These are phyloP conservation scores for Zootoca vivipara DNA, from an alignment of 2,113 vertebrate genomes.

Conservation along the genomic window DNA sequence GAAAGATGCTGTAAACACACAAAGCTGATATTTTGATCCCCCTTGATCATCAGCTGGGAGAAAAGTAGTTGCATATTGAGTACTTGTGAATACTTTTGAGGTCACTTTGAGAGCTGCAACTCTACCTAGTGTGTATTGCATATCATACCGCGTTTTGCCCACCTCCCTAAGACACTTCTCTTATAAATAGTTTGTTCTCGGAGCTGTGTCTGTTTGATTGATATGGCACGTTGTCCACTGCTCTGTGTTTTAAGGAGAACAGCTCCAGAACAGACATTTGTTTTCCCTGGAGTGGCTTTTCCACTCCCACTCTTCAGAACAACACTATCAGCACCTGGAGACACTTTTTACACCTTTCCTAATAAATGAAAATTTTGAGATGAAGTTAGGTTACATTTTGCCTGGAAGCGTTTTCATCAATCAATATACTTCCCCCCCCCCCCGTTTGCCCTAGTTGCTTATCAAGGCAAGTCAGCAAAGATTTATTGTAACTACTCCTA, in stretches of 20 bases:
- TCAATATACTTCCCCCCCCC: conserved; percentile 18
- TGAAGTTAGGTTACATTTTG: conserved; percentile 65
- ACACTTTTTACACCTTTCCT: conserved; percentile 29
- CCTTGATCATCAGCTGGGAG: no score
- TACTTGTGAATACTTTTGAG: background rate
- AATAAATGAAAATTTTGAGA: conserved; percentile 68
- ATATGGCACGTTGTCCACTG: conserved; percentile 16
- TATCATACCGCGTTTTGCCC: background rate
- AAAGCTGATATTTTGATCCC: no score
- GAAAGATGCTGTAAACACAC: no score
- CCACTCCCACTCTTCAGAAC: conserved; percentile 48
- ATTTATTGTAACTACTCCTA: conserved; percentile 69
- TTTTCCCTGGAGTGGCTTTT: conserved; percentile 54
- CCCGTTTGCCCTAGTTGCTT: conserved; percentile 62
- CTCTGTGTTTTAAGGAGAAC: conserved; percentile 35
- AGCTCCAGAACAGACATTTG: conserved; percentile 11
- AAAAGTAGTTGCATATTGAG: background rate
- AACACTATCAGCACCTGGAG: conserved; percentile 48
- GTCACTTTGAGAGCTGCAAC: background rate
- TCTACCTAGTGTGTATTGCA: background rate
- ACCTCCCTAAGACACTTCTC: background rate
- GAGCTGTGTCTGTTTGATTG: conserved; percentile 36
- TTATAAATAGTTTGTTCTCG: conserved; percentile 18
- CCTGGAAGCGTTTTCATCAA: conserved; percentile 68
- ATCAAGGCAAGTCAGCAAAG: conserved; percentile 66